Base-by-base conservation (phyloP, 2,113 vertebrate species). In the Argyrosomus japonicus region DNA sequence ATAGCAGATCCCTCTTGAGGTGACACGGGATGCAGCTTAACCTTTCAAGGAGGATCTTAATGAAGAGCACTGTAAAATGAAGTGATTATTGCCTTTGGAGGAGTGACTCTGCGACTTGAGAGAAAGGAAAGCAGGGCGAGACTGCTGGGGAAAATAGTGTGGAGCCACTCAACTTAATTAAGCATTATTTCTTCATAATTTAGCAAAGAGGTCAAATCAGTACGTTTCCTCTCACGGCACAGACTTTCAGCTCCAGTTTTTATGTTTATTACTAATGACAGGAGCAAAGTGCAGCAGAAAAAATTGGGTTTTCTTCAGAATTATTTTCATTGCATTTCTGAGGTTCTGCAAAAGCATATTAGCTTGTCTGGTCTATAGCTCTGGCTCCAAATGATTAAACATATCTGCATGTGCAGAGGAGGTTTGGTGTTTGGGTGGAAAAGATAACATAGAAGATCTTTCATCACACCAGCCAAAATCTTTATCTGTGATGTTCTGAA, bases 11-110 rank as follows among this genome's bases (percentile, higher is more conserved):
- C 54, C 69, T 63, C 12, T 5, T 72, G 81, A 84, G 67, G 57
- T 75, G 75, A 73, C 68, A 67, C 40, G 60, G 74, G 75, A 86
- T 73, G 27, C 25, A 75, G 54, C 54, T 78, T 88, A 87, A 84
- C 85, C 82, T 82, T 86, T 88, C 54, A 65, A 67, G 63, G 32
- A 74, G 65, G 61, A 62, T 76, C 25, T 40, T 81, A 81, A 81
- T 71, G 23, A 70, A 81, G 81, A 61, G 64, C 65, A 3, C 68
- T 70, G 81, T 53, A 79, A 77, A 84, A 83, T 72, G 25, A 87
- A 82, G 81, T 71, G 67, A 81, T 90, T 85, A 83, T 77, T 77
- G 43, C 62, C 71, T 83, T 82, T 50, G 25, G 57, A 60, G 68
- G 65, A 60, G 29, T 21, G 40, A 62, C 82, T 76, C 48, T 50